Evolutionary conservation across 2,797 vertebrate species (phyloP), one percentile per base, ranked within the genome.

Genomic region (Molossus molossus): DNA sequence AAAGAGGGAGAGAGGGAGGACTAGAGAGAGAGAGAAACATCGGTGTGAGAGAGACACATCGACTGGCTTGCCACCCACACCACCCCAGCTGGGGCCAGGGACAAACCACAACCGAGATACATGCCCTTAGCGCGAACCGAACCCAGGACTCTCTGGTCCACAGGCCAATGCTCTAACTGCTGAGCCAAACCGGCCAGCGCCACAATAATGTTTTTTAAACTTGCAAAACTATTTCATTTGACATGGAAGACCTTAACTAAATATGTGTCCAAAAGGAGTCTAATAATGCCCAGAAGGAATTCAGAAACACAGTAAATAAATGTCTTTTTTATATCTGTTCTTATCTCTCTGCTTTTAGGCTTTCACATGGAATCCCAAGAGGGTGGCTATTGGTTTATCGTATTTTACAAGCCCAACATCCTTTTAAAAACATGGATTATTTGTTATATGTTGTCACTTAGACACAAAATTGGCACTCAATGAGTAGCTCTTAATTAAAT

Each of bases 271-370:
- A 73, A 48, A 94, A 94, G 29, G 72, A 62, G 72, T 95, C 21
- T 88, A 1, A 91, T 82, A 89, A 70, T 81, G 27, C 18, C 23
- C 21, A 76, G 3, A 23, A 88, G 58, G 62, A 79, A 90, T 85
- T 94, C 27, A 88, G 64, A 90, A 96, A 79, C 82, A 72, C 29
- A 95, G 50, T 96, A 84, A 80, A 67, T 96, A 84, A 80, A 62
- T 94, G 33, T 9, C 40, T 76, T 79, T 80, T 37, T 55, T 94
- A 21, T n/a, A 1, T 91, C 9, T 83, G 10, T 90, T 93, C 55
- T 77, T 33, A 40, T 64, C 53, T 62, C 62, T 62, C 76, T 94
- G 37, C 60, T 81, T 1, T 53, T 84, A 75, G 50, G 5, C 29
- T 75, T 2, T 95, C 25, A 83, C 2, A 4, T 77, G 25, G 53